Evolutionary conservation across 2,888 invertebrate genomes (phyloP).

Genomic region (Terebella lapidaria): DNA sequence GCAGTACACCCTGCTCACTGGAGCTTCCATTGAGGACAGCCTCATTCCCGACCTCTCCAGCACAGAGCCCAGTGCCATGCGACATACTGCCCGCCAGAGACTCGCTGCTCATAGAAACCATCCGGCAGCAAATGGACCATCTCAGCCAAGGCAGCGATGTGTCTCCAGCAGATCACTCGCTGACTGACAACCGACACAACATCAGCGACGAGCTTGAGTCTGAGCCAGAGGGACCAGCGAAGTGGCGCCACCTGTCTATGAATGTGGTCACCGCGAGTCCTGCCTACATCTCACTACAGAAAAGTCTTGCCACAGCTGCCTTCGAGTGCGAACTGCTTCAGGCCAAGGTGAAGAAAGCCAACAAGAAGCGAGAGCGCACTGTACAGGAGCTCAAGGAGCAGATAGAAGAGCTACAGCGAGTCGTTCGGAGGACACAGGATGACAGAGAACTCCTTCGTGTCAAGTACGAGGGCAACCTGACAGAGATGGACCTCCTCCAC

Average conservation of each 20-base stretch:
- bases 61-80: too few relatives aligned
- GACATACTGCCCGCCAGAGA: neutral
- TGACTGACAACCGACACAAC: neutral
- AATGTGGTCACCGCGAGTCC: neutral
- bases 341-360: neutral
- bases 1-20: too few relatives aligned
- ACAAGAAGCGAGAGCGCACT: neutral
- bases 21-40: too few relatives aligned
- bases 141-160: neutral
- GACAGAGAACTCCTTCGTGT: conserved; percentile 6
- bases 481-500: conserved; percentile 7
- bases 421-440: neutral
- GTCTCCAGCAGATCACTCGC: neutral
- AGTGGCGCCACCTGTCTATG: conserved; percentile 2
- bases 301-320: neutral
- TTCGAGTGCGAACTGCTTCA: neutral
- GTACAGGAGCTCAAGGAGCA: neutral
- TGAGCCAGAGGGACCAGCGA: conserved; percentile 1
- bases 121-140: neutral
- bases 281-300: neutral
- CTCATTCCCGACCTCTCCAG: too few relatives aligned
- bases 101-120: neutral
- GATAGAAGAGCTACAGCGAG: neutral
- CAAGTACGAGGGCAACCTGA: neutral
- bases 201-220: neutral